Conservation (phyloP, 2,888 invertebrate genomes). For the Branchinecta sandiegonensis region DNA sequence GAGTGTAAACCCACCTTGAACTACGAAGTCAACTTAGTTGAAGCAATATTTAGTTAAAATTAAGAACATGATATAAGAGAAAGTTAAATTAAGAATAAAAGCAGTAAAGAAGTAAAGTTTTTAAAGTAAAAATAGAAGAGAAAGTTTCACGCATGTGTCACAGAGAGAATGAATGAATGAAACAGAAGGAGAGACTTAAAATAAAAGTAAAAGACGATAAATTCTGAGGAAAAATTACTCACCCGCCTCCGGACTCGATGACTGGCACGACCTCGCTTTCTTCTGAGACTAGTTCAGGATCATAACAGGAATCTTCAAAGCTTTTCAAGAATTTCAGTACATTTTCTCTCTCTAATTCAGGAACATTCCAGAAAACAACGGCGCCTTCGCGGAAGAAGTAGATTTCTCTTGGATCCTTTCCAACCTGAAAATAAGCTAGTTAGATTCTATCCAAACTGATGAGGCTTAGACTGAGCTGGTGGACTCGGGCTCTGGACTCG, state of each 20-base stretch:
- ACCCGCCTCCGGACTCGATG: constrained; percentile 45
- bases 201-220: constrained; percentile 19
- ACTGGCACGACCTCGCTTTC: constrained; percentile 77
- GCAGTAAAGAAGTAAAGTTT: not conserved
- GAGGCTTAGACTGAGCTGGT: too few relatives aligned
- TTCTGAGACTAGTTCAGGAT: constrained; percentile 48
- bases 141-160: too few relatives aligned
- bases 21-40: constrained; percentile 27
- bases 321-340: constrained; percentile 55
- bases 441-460: not conserved
- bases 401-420: constrained; percentile 60
- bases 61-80: not conserved
- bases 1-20: too few relatives aligned
- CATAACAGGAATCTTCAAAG: constrained; percentile 55
- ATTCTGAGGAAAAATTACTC: constrained; percentile 28
- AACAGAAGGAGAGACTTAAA: not conserved
- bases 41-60: constrained; percentile 23
- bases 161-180: too few relatives aligned
- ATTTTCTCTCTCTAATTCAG: constrained; percentile 60
- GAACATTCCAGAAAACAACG: constrained; percentile 78
- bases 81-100: constrained; percentile 11
- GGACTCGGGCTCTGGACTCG: too few relatives aligned
- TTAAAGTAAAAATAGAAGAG: too few relatives aligned
- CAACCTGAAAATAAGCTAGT: constrained; percentile 36
- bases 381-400: constrained; percentile 83